A percentile compares a stretch with the other conserved stretches of the same genome.
Conservation (phyloP, 64 coral and sea anemone genomes). For the Montipora sp. region DNA sequence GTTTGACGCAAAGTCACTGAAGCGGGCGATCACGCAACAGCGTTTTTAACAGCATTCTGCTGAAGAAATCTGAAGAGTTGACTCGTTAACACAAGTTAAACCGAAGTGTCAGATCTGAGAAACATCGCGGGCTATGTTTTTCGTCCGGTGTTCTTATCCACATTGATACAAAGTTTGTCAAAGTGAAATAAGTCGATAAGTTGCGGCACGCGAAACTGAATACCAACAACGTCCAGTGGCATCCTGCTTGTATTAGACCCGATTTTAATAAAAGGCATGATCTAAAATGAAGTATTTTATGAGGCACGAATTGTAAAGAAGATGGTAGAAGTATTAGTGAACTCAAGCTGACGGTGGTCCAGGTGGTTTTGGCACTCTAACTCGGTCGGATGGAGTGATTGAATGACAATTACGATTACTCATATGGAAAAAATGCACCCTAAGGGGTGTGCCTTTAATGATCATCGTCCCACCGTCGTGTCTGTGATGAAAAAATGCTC, state of each 20-base stretch:
- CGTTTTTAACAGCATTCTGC: neutral
- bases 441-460: neutral
- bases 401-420: conserved; percentile 30
- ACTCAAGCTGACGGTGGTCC: neutral
- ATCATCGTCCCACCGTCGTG: neutral
- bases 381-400: neutral
- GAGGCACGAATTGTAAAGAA: neutral
- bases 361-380: conserved; percentile 24
- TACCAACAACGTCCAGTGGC: neutral
- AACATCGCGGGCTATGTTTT: neutral
- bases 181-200: conserved; percentile 7
- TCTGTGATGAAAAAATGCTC: neutral
- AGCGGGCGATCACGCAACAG: conserved; percentile 39
- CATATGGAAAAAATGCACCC: conserved; percentile 1
- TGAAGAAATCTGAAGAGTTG: neutral
- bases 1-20: conserved; percentile 22
- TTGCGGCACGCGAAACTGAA: conserved; percentile 23
- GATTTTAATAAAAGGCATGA: neutral
- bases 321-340: neutral
- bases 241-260: conserved; percentile 8
- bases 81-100: neutral
- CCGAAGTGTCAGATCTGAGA: neutral
- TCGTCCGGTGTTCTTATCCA: neutral
- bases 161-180: neutral
- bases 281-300: neutral